Percentiles rank a stretch among this genome's conserved stretches.
Evolutionary conservation across 1,140 invertebrate species (phyloP).

Genomic region (Aethina tumida): DNA sequence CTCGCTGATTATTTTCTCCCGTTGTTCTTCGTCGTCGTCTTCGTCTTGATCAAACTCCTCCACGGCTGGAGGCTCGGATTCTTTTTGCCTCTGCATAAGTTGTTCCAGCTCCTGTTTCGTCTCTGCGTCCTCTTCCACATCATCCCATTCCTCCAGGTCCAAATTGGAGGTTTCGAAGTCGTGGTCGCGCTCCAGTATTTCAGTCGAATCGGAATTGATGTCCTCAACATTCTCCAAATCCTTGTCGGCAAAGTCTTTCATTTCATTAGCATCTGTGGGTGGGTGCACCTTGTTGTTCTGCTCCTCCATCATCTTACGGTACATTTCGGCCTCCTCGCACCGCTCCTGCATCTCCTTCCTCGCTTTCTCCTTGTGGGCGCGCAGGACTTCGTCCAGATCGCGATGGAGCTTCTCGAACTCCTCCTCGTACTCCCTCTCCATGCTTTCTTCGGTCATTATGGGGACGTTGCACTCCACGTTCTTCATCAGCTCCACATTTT

Average conservation of each 20-base stretch:
- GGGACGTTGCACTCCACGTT: too few relatives aligned
- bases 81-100: background rate
- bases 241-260: too few relatives aligned
- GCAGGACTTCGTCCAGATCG: constrained; percentile 1
- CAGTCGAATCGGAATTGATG: constrained; percentile 1
- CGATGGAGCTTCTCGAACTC: constrained; percentile 3
- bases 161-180: background rate
- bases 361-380: background rate
- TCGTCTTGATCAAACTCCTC: background rate
- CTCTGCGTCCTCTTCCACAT: constrained; percentile 13
- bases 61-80: constrained; percentile 1
- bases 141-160: constrained; percentile 12
- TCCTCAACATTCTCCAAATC: too few relatives aligned
- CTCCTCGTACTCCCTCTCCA: too few relatives aligned
- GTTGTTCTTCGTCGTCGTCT: constrained; percentile 8
- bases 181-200: background rate
- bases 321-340: constrained; percentile 1
- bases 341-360: background rate
- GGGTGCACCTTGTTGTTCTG: too few relatives aligned
- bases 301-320: background rate
- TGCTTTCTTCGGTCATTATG: too few relatives aligned
- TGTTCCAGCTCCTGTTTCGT: constrained; percentile 14
- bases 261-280: too few relatives aligned
- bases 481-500: too few relatives aligned
- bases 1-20: constrained; percentile 3